Percentiles rank a stretch among this genome's conserved stretches.
phyloP scores from a whole-genome alignment of 2,113 vertebrate species.

The Corvus moneduloides region DNA sequence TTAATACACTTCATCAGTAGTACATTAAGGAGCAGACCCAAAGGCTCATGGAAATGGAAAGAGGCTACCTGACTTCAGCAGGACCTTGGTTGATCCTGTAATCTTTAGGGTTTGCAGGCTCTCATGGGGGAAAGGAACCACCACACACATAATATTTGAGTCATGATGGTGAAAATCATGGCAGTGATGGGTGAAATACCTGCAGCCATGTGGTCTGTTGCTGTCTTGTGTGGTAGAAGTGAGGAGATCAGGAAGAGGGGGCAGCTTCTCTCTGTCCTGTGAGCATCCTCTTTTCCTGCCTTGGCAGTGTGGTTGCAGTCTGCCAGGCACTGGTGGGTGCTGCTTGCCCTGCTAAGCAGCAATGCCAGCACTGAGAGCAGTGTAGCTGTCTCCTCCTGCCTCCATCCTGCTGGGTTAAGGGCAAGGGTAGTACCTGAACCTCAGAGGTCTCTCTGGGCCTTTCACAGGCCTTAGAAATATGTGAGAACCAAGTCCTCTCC shows the following conservation, averaged over 20 bases:
- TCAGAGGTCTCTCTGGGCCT: not conserved
- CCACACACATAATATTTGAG: not conserved
- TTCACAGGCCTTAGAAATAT: not conserved
- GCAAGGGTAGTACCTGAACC: no score
- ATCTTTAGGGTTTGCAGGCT: not conserved
- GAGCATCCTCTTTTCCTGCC: not conserved
- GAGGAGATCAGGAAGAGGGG: not conserved
- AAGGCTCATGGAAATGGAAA: not conserved
- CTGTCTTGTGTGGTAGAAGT: not conserved
- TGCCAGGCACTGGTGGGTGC: not conserved
- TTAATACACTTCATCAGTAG: not conserved
- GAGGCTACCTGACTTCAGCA: not conserved
- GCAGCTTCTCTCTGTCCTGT: not conserved
- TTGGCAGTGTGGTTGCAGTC: not conserved
- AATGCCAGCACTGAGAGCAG: not conserved
- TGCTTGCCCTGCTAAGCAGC: not conserved
- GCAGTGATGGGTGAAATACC: not conserved
- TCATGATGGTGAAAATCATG: not conserved
- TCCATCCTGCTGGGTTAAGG: not conserved
- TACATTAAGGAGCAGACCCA: not conserved
- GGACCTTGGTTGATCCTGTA: not conserved
- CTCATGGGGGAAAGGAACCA: not conserved
- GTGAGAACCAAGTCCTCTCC: not conserved
- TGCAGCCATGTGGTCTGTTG: not conserved
- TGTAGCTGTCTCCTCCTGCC: rapidly evolving